Evolutionary conservation across 2,797 vertebrate species (phyloP).

Genomic region (Rhincodon typus): DNA sequence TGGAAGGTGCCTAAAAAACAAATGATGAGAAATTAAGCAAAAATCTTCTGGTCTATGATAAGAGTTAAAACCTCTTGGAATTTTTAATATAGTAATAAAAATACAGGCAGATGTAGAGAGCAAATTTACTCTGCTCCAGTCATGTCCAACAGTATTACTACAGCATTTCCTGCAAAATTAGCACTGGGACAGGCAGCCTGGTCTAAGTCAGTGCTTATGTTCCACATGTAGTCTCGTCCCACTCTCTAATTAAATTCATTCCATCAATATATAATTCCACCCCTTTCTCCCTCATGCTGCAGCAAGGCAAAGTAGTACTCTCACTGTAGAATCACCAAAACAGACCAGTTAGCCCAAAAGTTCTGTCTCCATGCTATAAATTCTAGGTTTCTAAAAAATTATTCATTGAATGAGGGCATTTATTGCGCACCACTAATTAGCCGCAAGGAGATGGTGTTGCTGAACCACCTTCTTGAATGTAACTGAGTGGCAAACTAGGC

Average conservation of each 20-base stretch:
- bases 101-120: not conserved
- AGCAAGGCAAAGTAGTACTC: not conserved
- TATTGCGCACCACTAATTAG: not conserved
- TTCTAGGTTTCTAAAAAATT: not conserved
- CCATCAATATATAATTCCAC: not conserved
- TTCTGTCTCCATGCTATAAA: not conserved
- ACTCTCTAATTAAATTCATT: not conserved
- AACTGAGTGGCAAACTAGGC: not conserved
- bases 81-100: not conserved
- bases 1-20: slow-evolving; percentile 75
- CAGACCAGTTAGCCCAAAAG: not conserved
- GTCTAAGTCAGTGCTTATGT: not conserved
- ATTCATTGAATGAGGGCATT: not conserved
- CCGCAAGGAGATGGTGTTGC: not conserved
- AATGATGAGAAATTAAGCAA: slow-evolving; percentile 12
- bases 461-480: not conserved
- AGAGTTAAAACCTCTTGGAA: not conserved
- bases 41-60: not conserved
- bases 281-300: not conserved
- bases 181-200: not conserved
- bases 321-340: too few relatives aligned
- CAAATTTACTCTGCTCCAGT: not conserved
- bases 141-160: not conserved
- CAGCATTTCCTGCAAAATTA: not conserved
- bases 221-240: not conserved